A percentile compares a stretch with the other conserved stretches of the same genome.
Evolutionary conservation across 2,113 vertebrate genomes (phyloP).

Genomic region (Ochotona curzoniae): DNA sequence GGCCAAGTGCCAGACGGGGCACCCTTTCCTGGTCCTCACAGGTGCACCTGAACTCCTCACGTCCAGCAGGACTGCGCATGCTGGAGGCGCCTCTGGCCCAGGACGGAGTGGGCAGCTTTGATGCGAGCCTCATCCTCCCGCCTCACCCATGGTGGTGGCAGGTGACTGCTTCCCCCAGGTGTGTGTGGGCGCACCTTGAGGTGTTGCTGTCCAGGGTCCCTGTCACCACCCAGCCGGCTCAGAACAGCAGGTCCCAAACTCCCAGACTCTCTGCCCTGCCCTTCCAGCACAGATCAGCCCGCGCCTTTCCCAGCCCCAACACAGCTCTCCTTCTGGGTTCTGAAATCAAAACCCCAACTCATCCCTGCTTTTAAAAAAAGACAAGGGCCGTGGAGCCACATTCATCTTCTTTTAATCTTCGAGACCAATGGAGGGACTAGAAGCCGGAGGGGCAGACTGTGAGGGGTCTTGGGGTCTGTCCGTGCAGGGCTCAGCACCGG

Average conservation of each 20-base stretch:
- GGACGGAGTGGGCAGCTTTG: not conserved
- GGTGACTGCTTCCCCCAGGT: too few species aligned
- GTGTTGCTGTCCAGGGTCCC: too few species aligned
- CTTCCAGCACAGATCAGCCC: not conserved
- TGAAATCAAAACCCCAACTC: too few species aligned
- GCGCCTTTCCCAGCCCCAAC: not conserved
- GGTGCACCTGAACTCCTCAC: too few species aligned
- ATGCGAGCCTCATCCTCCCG: rapidly evolving
- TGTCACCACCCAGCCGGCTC: too few species aligned
- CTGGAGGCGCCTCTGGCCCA: too few species aligned
- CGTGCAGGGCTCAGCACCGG: too few species aligned
- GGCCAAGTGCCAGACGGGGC: not conserved
- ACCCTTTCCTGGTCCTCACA: not conserved
- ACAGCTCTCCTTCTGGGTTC: too few species aligned
- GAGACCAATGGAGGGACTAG: not conserved
- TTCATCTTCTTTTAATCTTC: constrained; percentile 57
- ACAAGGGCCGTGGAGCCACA: not conserved
- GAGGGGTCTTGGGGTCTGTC: not conserved
- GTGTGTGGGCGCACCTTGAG: too few species aligned
- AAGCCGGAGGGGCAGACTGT: not conserved
- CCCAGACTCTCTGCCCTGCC: not conserved
- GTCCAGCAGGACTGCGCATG: too few species aligned
- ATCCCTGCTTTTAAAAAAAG: too few species aligned
- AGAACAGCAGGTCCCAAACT: too few species aligned
- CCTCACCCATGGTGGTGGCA: not conserved